These are phyloP conservation scores for Pterocles orientalis DNA, from an alignment of 2,113 vertebrate species.

Conservation along the genomic window DNA sequence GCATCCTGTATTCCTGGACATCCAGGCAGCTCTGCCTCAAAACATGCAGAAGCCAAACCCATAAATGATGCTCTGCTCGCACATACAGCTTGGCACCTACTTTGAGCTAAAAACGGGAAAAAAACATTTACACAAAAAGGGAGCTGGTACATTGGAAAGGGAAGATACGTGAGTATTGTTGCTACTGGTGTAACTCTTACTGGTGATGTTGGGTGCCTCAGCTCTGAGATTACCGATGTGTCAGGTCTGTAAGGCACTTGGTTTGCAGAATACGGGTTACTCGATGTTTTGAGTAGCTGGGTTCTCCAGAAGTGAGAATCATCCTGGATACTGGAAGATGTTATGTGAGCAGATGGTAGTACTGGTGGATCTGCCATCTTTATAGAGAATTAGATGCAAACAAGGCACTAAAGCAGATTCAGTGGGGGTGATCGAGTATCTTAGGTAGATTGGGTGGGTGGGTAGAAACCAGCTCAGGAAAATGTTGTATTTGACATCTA, in stretches of 20 bases:
- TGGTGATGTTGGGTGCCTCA: not conserved
- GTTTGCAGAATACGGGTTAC: not conserved
- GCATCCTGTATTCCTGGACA: not conserved
- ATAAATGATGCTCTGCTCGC: not conserved
- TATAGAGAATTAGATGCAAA: not conserved
- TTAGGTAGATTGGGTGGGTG: not conserved
- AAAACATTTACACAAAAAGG: not conserved
- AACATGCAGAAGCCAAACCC: not conserved
- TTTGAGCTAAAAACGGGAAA: not conserved
- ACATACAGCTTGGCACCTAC: fast-evolving
- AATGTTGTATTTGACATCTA: not conserved
- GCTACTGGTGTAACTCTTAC: not conserved
- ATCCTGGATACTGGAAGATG: too few relatives aligned
- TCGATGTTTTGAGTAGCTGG: not conserved
- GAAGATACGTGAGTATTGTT: not conserved
- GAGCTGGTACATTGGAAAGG: not conserved
- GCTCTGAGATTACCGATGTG: fast-evolving
- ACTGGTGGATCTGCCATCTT: not conserved
- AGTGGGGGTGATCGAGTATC: not conserved
- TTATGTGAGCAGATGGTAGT: too few relatives aligned
- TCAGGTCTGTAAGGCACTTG: not conserved
- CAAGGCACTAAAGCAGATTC: not conserved
- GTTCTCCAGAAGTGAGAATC: not conserved
- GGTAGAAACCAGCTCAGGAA: not conserved
- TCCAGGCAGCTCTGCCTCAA: not conserved